Base-by-base conservation (phyloP, 2,797 vertebrate genomes). In the Danio jaintianensis region DNA sequence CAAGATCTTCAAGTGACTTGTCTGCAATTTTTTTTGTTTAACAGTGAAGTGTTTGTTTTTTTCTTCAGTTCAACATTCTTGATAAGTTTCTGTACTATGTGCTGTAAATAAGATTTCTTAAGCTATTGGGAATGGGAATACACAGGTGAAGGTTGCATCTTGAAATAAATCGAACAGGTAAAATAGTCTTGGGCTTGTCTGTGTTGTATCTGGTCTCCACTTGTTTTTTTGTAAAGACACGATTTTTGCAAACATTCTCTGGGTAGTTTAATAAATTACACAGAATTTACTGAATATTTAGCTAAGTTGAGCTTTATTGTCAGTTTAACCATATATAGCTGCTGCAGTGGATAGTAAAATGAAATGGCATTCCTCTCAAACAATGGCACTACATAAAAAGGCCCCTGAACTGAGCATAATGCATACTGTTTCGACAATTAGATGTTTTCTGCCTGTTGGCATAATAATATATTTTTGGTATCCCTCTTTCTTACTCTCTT, bases 51-150 rank as follows among this genome's bases (percentile, higher is more conserved):
- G 78, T 59, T 56, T 9, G 29, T 62, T 56, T 45, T 4, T 84
- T 58, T 50, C 84, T 81, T 10, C 42, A 81, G 80, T 78, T 86
- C 59, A 88, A 90, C 90, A 93, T 86, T 85, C 87, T 61, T 87
- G 90, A 86, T 90, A 89, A 86, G 86, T 91, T 89, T 86, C 88
- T 93, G 87, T 84, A 92, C 84, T 88, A 85, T 90, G 87, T 91
- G 90, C 83, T 92, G 90, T 94, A 92, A 67, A 86, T 92, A 91
- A 91, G 90, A 85, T 84, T 94, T 95, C 88, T 71, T 91, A 85
- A 87, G 70, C 89, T 91, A 86, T 85, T 85, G 85, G 88, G 85
- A 90, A 87, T 79, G 87, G 84, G 80, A 92, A 69, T 85, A 84
- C 80, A 80, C 82, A 89, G 62, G 79, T 81, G 83, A 90, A 82